Conservation (phyloP, 2,888 invertebrate species). For the Orgyia antiqua region DNA sequence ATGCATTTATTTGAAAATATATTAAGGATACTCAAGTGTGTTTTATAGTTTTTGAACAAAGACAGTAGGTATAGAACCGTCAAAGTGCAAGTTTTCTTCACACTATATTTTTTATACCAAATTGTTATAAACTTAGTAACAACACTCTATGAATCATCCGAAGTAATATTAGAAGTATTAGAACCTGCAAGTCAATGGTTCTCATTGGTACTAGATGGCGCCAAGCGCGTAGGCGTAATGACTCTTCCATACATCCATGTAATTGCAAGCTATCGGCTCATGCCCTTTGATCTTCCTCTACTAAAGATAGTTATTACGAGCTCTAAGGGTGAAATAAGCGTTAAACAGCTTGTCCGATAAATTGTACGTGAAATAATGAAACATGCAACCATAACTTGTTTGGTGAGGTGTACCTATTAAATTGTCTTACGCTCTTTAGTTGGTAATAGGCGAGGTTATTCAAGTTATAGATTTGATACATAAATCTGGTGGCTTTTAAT, state of each 20-base stretch:
- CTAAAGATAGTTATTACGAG: slow-evolving; percentile 72
- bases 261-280: slow-evolving; percentile 60
- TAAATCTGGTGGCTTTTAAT: slow-evolving; percentile 20
- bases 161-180: no score
- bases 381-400: slow-evolving; percentile 41
- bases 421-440: slow-evolving; percentile 42
- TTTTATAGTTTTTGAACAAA: no score
- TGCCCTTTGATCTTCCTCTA: slow-evolving; percentile 68
- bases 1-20: no score
- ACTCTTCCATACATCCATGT: slow-evolving; percentile 67
- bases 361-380: slow-evolving; percentile 68
- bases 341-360: slow-evolving; percentile 69
- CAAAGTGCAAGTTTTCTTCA: no score
- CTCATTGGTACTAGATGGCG: slow-evolving; percentile 56
- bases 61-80: no score
- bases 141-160: no score
- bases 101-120: no score
- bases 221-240: slow-evolving; percentile 48
- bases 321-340: slow-evolving; percentile 69
- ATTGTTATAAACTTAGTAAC: no score
- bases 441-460: slow-evolving; percentile 28
- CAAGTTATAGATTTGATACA: slow-evolving; percentile 28
- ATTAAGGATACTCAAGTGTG: no score
- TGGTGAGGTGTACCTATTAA: slow-evolving; percentile 42
- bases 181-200: slow-evolving; percentile 57